Evolutionary conservation across 1,140 invertebrate species (phyloP), one percentile per base, ranked within the genome.

Genomic region (Agrypnia vestita): DNA sequence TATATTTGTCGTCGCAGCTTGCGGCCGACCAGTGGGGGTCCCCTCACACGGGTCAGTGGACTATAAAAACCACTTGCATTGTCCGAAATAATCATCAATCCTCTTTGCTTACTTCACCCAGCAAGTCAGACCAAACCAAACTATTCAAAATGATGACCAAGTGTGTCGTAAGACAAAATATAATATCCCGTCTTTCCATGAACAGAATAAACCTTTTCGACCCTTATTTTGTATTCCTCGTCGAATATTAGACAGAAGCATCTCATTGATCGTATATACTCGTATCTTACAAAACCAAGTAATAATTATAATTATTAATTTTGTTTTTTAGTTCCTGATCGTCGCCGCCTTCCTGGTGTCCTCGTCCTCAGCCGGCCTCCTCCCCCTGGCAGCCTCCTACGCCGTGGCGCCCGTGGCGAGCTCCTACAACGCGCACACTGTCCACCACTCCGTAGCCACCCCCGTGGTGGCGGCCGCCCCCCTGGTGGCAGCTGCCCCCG

Each of bases 401-500:
- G 89, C 88, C 43, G 86, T 92, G 0, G 91, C 91, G 3, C 92
- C 92, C 0, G 91, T 91, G 69, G 92, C 91, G 13, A 90, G 86
- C 79, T 92, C 91, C 19, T 93, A 92, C 87, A 92, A 91, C 47
- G 91, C 92, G 0, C 92, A 93, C 82, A 86, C 90, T 11, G 86
- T 93, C n/a, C 92, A 92, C 86, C 92, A 93, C 71, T 91, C 92
- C 0, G 86, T 91, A 12, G 91, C 91, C 59, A 86, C 91, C 0
- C 91, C 91, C 4, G 88, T 91, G 17, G 84, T 90, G 4, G 89
- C 91, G 0, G 87, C 90, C 0, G 87, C 88, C 0, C 25, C 84
- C 10, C 71, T 76, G 9, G 79, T 81, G 6, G 85, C 86, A 3
- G 84, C 83, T 72, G 85, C 55, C 81, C 85, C 62, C n/a, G 25